Percentiles rank a stretch among this genome's conserved stretches.
Conservation (phyloP, 2,888 invertebrate species). For the Norana najaformis region DNA sequence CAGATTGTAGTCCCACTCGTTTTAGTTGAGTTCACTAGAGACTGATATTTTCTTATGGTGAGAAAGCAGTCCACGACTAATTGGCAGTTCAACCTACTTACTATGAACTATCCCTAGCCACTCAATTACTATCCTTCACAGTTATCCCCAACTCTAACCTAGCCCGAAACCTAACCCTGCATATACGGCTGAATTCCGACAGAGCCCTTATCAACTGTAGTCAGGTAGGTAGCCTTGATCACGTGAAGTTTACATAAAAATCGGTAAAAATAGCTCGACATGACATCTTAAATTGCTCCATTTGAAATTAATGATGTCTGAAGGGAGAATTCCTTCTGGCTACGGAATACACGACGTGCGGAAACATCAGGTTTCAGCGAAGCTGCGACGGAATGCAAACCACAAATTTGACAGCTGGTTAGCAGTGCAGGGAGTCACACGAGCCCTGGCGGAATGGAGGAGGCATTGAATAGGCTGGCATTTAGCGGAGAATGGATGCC, state of each 20-base stretch:
- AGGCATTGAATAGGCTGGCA: not conserved
- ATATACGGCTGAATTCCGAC: not conserved
- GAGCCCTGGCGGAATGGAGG: not conserved
- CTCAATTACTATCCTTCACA: too few relatives aligned
- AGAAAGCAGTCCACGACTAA: too few relatives aligned
- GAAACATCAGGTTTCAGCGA: not conserved
- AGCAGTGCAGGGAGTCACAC: too few relatives aligned
- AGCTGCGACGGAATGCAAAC: not conserved
- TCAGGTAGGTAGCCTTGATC: not conserved
- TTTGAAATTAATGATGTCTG: not conserved
- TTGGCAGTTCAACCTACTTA: too few relatives aligned
- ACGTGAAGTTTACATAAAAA: not conserved
- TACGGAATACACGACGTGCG: not conserved
- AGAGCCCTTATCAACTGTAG: not conserved
- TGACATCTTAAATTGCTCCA: not conserved
- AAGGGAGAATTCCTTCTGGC: not conserved
- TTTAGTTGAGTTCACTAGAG: too few relatives aligned
- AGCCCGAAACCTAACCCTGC: too few relatives aligned
- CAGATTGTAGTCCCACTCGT: too few relatives aligned
- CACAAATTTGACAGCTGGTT: not conserved
- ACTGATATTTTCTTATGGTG: too few relatives aligned
- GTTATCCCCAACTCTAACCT: not conserved
- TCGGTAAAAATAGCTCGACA: not conserved
- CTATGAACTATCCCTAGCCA: too few relatives aligned
- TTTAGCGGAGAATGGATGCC: not conserved